Conservation (phyloP, 37 sponge, comb jelly and placozoan genomes). For the Crambe crambe region DNA sequence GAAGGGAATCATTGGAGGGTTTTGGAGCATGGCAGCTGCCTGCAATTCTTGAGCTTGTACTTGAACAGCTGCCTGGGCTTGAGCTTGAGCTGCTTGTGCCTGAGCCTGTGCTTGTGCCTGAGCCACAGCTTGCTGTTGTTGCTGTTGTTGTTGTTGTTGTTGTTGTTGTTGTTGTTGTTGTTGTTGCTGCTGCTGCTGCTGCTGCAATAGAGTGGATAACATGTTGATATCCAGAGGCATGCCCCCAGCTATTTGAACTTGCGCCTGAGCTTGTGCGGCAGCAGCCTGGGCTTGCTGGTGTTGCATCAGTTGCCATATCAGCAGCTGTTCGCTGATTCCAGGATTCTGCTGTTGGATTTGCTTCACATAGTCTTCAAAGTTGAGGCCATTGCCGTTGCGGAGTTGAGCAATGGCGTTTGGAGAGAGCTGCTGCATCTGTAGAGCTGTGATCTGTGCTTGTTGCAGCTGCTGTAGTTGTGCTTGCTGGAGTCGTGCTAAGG, state of each 20-base stretch:
- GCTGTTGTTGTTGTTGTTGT: conserved; percentile 27
- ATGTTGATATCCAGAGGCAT: conserved; percentile 33
- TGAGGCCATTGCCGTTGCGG: conserved; percentile 3
- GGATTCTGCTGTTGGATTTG: conserved; percentile 29
- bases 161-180: conserved; percentile 29
- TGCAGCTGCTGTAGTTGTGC: conserved; percentile 36
- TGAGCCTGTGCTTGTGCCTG: conserved; percentile 29
- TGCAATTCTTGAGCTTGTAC: neutral
- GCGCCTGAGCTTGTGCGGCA: conserved; percentile 8
- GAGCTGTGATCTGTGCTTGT: neutral
- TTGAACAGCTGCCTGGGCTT: conserved; percentile 25
- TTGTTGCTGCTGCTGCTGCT: conserved; percentile 42
- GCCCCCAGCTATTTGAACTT: conserved; percentile 2
- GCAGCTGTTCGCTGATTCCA: neutral
- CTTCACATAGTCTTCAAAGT: conserved; percentile 47
- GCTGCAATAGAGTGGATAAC: conserved; percentile 37
- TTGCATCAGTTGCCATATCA: neutral
- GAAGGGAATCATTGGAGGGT: conserved; percentile 14
- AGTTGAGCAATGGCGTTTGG: conserved; percentile 10
- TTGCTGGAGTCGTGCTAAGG: conserved; percentile 8
- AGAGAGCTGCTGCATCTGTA: conserved; percentile 35
- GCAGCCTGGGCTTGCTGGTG: neutral
- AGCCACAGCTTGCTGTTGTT: conserved; percentile 21
- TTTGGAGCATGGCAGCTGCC: conserved; percentile 1
- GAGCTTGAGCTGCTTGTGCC: conserved; percentile 25